A percentile compares a stretch with the other conserved stretches of the same genome.
Evolutionary conservation across 2,113 vertebrate species (phyloP).

Genomic region (Gallinago paraguaiae): DNA sequence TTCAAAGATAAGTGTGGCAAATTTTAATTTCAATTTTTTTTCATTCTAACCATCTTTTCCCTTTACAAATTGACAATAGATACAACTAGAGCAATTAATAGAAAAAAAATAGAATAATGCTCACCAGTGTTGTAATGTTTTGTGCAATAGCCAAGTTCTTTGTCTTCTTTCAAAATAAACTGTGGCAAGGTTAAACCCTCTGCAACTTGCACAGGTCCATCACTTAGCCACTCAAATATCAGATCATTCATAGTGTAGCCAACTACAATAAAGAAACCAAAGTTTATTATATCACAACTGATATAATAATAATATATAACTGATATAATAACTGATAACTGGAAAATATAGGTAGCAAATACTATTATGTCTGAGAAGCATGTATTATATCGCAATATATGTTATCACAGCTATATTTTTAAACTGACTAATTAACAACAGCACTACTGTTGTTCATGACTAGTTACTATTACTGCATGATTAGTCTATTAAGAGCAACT

Average conservation of each 20-base stretch:
- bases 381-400: not conserved
- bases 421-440: not conserved
- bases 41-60: not conserved
- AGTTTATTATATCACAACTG: constrained; percentile 16
- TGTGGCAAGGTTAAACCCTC: constrained; percentile 95
- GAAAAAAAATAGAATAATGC: not conserved
- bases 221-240: constrained; percentile 96
- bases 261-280: constrained; percentile 78
- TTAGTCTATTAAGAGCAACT: not conserved
- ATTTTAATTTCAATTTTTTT: not conserved
- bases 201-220: constrained; percentile 93
- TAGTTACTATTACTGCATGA: not conserved
- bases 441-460: not conserved
- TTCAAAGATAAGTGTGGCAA: not conserved
- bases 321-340: no score
- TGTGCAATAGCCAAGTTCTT: constrained; percentile 96
- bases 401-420: not conserved
- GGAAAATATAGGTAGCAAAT: not conserved
- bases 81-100: not conserved
- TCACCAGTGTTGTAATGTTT: constrained; percentile 98
- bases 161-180: constrained; percentile 96
- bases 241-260: constrained; percentile 99
- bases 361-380: not conserved
- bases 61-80: not conserved
- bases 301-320: not conserved